Evolutionary conservation across 2,888 invertebrate genomes (phyloP).

Genomic region (Acanthopleura granulata): DNA sequence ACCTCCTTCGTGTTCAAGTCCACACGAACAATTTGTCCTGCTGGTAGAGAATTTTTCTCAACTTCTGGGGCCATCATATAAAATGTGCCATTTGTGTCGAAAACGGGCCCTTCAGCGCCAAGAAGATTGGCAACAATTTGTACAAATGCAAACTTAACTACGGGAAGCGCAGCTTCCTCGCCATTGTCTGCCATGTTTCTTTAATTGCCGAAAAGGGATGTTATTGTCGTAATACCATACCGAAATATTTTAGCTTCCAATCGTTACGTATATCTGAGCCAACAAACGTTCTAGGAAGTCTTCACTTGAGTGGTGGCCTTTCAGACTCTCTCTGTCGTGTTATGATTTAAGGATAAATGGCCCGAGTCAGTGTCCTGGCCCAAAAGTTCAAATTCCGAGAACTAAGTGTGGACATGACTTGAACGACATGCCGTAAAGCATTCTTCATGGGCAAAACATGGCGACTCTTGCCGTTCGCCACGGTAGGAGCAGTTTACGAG

Average conservation of each 20-base stretch:
- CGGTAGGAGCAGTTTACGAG: slow-evolving; percentile 13
- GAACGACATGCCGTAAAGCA: neutral
- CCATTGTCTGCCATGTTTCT: slow-evolving; percentile 7
- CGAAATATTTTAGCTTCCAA: no score
- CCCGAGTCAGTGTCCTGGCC: no score
- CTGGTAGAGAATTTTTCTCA: slow-evolving; percentile 41
- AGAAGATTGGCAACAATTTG: slow-evolving; percentile 45
- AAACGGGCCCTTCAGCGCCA: slow-evolving; percentile 63
- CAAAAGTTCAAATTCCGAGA: no score
- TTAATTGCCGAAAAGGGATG: neutral
- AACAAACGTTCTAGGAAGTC: no score
- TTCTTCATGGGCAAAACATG: slow-evolving; percentile 1
- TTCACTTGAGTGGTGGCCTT: no score
- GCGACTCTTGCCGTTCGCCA: slow-evolving; percentile 10
- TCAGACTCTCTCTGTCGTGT: no score
- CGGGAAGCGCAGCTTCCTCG: neutral
- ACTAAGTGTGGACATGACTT: no score
- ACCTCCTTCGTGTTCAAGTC: slow-evolving; percentile 43
- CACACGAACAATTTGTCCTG: slow-evolving; percentile 53
- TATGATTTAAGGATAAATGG: no score
- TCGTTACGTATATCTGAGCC: no score
- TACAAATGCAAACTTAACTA: slow-evolving; percentile 42
- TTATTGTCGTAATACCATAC: neutral
- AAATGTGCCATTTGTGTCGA: slow-evolving; percentile 53
- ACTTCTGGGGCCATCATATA: slow-evolving; percentile 60